Evolutionary conservation across 2,888 invertebrate genomes (phyloP), one percentile per base, ranked within the genome.

Genomic region (Latrodectus elegans): DNA sequence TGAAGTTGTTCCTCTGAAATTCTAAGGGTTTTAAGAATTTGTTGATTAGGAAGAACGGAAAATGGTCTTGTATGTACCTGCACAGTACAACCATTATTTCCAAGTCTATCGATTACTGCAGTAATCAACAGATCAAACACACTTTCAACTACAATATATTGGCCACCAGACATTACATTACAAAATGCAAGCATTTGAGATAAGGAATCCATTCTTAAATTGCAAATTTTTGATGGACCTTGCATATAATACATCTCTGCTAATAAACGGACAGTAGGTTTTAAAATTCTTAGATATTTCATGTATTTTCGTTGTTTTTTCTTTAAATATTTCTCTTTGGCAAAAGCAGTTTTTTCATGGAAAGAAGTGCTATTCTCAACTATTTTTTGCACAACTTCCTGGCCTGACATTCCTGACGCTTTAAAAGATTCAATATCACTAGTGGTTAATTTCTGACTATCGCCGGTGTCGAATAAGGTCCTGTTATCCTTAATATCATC

Each of bases 231-330:
- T 14, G 90, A 90, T 0, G 96, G 94, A 91, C 96, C 96, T 91
- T 96, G 95, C 78, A 94, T 94, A 91, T 96, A 96, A 92, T 96
- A 96, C 91, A 97, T 95, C 90, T 97, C 96, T 26, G 95, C 94
- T 71, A 99, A 92, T n/a, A 96, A 93, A 72, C 97, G 92, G 84
- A 98, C 94, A 64, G 95, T 96, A 0, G 99, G 98, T 91, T 94
- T 95, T 8, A 95, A 93, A 74, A 99, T 94, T 90, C 95, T 95
- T 17, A 97, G 93, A 91, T 95, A 96, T 91, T 96, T 96, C 91
- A 95, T 96, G 92, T 98, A 99, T 92, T 99, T 99, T 91, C 95
- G 96, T 91, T 97, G 96, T 92, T 99, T 99, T 92, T 99, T 99
- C 84, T 92, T 96, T 70, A 99, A 94, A 92, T 99, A 99, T 92